Conservation (phyloP, 2,113 vertebrate species). For the Pitta sordida region DNA sequence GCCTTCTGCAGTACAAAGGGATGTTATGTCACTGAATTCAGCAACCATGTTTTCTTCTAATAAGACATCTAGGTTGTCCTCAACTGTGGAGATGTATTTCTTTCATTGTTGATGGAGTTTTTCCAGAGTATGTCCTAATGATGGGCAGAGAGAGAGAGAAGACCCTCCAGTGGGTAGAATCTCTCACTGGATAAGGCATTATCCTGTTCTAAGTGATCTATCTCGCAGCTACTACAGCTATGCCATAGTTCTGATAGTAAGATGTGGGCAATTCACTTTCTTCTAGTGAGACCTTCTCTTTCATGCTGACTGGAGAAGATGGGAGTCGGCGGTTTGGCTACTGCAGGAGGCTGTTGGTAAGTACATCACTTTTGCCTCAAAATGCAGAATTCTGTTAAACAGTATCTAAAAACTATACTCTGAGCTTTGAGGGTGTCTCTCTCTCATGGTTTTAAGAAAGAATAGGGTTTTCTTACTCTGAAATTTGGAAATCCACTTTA, state of each 20-base stretch:
- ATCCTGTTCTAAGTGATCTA: neutral
- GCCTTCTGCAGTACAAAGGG: neutral
- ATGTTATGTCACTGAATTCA: neutral
- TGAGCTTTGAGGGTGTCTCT: neutral
- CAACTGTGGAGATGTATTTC: neutral
- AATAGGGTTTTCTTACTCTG: neutral
- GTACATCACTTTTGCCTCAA: conserved; percentile 1
- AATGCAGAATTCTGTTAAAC: neutral
- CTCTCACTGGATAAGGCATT: neutral
- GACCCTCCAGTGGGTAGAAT: neutral
- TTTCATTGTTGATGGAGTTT: neutral
- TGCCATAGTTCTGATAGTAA: neutral
- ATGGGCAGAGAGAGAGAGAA: neutral
- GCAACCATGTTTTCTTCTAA: neutral
- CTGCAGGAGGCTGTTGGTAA: conserved; percentile 95
- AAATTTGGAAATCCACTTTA: neutral
- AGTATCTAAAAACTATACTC: neutral
- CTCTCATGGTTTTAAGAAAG: neutral
- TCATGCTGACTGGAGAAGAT: conserved; percentile 98
- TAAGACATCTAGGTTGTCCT: neutral
- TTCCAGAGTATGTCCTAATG: neutral
- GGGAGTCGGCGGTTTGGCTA: conserved; percentile 96
- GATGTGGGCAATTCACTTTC: neutral
- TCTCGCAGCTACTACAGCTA: neutral
- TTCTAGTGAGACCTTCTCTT: conserved; percentile 96